Base-by-base conservation (phyloP, 1,140 invertebrate genomes). In the Drosophila nigrodunni region DNA sequence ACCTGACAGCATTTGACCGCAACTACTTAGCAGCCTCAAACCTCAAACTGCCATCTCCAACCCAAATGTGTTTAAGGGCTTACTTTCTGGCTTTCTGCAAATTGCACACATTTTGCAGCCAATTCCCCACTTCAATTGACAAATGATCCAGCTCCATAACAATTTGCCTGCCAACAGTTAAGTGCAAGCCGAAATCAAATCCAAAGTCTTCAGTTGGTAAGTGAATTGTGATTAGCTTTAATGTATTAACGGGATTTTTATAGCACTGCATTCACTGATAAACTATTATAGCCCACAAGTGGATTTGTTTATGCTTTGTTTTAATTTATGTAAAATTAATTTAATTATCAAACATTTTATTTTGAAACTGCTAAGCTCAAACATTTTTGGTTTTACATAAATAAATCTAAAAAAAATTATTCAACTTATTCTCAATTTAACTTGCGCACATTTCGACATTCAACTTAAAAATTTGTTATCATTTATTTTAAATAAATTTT, bases 81-180 rank as follows among this genome's bases (percentile, higher is more conserved):
- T 55, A 13, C 41, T 35, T 25, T 59, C 10, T 37, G 7, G 34
- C 44, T 30, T 30, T 30, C 50, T 7, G 49, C 35, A 47, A 67
- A 83, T 85, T 67, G 9, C 59, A 41, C 68, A 43, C 65, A 73
- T 69, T 77, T 70, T 8, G 10, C 73, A 70, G 62, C 49, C 66
- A 74, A 62, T 50, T 70, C 52, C 57, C 52, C n/a, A 57, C 60
- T 49, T 71, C 61, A 71, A 66, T 60, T 61, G 50, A 25, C 60
- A 49, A 64, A 64, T 72, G 60, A 65, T 46, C 49, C 35, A 46
- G 18, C n/a, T 21, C 8, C 50, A 13, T 7, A 11, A 7, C 58
- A 70, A 74, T 74, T 74, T 74, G 11, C 50, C 50, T 69, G 50
- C 43, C 52, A 49, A 37, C 70, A 59, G 49, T 34, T 11, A 43